Conservation (phyloP, 2,113 vertebrate species). For the Alaudala cheleensis region DNA sequence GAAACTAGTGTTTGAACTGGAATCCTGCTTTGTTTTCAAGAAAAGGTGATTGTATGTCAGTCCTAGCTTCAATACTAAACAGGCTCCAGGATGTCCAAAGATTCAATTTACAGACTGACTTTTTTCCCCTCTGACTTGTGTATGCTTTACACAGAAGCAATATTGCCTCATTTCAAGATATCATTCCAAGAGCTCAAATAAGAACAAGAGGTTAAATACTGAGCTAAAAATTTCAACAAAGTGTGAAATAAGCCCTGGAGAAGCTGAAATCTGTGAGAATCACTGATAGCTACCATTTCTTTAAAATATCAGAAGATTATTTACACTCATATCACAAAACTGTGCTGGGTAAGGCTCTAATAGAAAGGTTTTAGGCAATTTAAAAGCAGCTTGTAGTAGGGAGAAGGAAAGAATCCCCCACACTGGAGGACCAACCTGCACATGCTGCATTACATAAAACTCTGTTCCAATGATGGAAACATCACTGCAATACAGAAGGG, state of each 20-base stretch:
- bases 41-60: background rate
- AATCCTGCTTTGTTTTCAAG: background rate
- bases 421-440: slow-evolving; percentile 74
- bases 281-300: background rate
- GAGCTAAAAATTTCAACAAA: background rate
- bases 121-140: background rate
- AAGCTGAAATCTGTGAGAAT: background rate
- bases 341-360: background rate
- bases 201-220: background rate
- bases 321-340: background rate
- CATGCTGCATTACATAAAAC: slow-evolving; percentile 93
- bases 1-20: background rate
- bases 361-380: background rate
- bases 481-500: slow-evolving; percentile 84
- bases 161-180: background rate
- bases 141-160: background rate
- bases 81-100: background rate
- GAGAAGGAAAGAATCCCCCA: background rate
- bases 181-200: background rate
- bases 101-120: background rate
- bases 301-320: background rate
- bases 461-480: slow-evolving; percentile 86
- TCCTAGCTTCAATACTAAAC: background rate
- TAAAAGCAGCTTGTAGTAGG: background rate
- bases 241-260: background rate